Base-by-base conservation (phyloP, 53 echinoderm and acorn worm species). In the Holothuria scabra region DNA sequence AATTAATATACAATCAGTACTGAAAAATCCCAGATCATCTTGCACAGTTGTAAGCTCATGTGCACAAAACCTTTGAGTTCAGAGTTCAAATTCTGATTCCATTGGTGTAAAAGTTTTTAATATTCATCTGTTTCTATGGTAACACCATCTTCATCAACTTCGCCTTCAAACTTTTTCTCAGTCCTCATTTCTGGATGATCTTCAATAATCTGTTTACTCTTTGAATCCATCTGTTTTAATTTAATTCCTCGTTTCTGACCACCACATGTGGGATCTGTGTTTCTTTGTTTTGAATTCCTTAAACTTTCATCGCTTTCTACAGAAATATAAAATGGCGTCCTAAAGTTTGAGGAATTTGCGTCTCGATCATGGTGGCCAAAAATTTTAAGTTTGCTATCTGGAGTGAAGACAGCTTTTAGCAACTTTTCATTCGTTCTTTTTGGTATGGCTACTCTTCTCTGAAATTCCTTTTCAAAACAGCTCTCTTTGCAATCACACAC, bases 391-490 rank as follows among this genome's bases (percentile, higher is more conserved):
- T 20, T 28, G 4, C 38, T 69, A 10, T 69, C 31, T 61, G 33
- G 11, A 41, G n/a, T 59, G 20, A 80, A 34, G 13, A 20, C 59
- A 8, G 80, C 80, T 4, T 57, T 80, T 25, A 80, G 14, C 12
- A 41, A 59, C 24, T 26, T 19, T 29, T 19, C 26, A 34, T 59
- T 0, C 8, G 33, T 59, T 31, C 37, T 20, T 57, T 34, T 31
- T 9, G 80, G 23, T 3, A 80, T 14, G 8, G 33, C 34, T 21
- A 80, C 59, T 26, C 44, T 80, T 34, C 80, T 26, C 23, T 80
- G 37, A 59, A 80, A 80, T 61, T 80, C 80, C 10, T 31, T 80
- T 61, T 80, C 80, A 5, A 80, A 80, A 34, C 80, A 80, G 26
- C 32, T 60, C n/a, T 80, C 80, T 60, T 80, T n/a, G 37, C 80